Conservation (phyloP, 23 tunicate species). For the Clavelina lepadiformis region DNA sequence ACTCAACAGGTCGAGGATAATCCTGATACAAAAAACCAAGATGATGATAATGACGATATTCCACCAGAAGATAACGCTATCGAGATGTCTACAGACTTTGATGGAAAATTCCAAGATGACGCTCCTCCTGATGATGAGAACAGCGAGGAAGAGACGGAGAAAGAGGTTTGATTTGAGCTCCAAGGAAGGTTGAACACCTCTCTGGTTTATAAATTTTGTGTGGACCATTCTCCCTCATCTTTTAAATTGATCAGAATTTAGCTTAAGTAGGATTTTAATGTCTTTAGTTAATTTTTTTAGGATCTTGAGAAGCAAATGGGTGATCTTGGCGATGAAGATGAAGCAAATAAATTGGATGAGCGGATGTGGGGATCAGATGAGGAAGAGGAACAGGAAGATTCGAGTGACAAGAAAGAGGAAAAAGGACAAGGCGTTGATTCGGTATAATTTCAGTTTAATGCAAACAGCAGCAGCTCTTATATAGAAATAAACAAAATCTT, state of each 20-base stretch:
- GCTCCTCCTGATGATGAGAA: slow-evolving; percentile 25
- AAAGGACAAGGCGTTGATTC: slow-evolving; percentile 75
- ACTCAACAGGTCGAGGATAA: slow-evolving; percentile 50
- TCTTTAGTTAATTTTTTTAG: slow-evolving; percentile 1
- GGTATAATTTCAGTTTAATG: no score
- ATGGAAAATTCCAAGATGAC: slow-evolving; percentile 62
- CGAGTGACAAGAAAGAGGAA: slow-evolving; percentile 23
- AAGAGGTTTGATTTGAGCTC: background rate
- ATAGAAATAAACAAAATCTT: no score
- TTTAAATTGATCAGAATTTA: background rate
- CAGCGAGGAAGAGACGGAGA: slow-evolving; percentile 21
- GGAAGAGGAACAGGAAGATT: slow-evolving; percentile 43
- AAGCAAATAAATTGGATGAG: slow-evolving; percentile 74
- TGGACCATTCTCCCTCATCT: no score
- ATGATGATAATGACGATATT: slow-evolving; percentile 50
- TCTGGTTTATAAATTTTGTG: no score
- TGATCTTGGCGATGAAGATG: slow-evolving; percentile 68
- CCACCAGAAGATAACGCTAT: slow-evolving; percentile 69
- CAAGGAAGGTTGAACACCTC: background rate
- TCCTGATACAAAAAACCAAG: slow-evolving; percentile 44
- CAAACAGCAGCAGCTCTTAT: no score
- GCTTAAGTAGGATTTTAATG: background rate
- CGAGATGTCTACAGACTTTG: slow-evolving; percentile 83
- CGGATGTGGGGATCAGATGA: slow-evolving; percentile 92
- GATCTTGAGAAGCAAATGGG: slow-evolving; percentile 91